These are phyloP conservation scores for Drosophila flavopinicola DNA, from an alignment of 2,888 invertebrate species.

Conservation along the genomic window DNA sequence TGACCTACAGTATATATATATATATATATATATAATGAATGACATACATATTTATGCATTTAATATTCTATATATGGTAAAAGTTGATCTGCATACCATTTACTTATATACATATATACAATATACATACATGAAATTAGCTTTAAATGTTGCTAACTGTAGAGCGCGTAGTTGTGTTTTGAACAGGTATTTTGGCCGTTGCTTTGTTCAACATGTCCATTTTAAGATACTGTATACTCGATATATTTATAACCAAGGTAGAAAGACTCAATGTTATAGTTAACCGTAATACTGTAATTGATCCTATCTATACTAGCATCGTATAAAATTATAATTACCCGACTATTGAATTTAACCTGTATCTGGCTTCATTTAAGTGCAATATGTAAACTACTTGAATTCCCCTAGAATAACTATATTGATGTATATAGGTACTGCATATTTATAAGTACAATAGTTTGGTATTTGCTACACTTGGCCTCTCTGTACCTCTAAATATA, in stretches of 20 bases:
- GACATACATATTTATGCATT: conserved; percentile 61
- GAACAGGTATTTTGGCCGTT: conserved; percentile 55
- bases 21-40: conserved; percentile 40
- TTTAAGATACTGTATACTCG: conserved; percentile 26
- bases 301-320: conserved; percentile 5
- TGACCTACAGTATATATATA: no score
- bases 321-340: background rate
- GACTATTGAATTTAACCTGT: conserved; percentile 35
- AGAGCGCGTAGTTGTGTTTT: conserved; percentile 56
- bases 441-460: conserved; percentile 12
- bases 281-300: background rate
- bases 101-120: conserved; percentile 9
- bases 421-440: conserved; percentile 4
- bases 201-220: conserved; percentile 68
- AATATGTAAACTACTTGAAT: conserved; percentile 30
- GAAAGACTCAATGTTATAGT: conserved; percentile 17
- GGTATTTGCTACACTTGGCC: conserved; percentile 63
- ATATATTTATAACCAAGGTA: conserved; percentile 1
- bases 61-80: conserved; percentile 35
- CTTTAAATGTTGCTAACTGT: conserved; percentile 67
- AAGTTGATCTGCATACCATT: conserved; percentile 24
- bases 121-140: conserved; percentile 41
- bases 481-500: conserved; percentile 46
- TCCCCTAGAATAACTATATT: conserved; percentile 1
- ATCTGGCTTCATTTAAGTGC: conserved; percentile 37